Evolutionary conservation across 2,888 invertebrate genomes (phyloP).

Genomic region (Uloborus plumipes): DNA sequence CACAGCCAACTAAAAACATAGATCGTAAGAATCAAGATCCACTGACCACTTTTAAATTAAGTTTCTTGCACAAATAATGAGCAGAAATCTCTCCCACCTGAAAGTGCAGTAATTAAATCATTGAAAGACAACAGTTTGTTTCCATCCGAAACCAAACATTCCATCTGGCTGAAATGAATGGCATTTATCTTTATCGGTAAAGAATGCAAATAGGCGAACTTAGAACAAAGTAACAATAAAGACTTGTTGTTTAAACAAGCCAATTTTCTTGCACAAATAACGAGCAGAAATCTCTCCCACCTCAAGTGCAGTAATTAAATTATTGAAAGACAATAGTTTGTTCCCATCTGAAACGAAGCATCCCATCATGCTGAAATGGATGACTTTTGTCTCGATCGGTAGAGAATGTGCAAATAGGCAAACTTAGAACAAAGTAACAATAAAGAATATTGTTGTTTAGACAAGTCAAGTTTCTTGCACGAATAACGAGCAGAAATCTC

Average conservation of each 20-base stretch:
- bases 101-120: neutral
- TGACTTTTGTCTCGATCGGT: neutral
- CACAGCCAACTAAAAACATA: too few relatives aligned
- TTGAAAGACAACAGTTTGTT: neutral
- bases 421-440: too few relatives aligned
- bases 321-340: neutral
- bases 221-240: too few relatives aligned
- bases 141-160: neutral
- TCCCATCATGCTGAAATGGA: neutral
- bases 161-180: neutral
- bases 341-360: neutral
- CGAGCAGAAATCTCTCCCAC: neutral
- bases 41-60: too few relatives aligned
- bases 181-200: neutral
- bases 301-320: neutral
- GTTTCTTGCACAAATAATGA: neutral
- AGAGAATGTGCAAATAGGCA: neutral
- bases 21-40: too few relatives aligned
- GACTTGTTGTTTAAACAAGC: too few relatives aligned
- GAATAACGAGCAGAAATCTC: neutral
- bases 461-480: neutral
- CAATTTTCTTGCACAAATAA: neutral
- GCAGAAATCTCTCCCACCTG: neutral
- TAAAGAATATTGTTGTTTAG: neutral
- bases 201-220: too few relatives aligned